Evolutionary conservation across 1,140 invertebrate genomes (phyloP), one percentile per base, ranked within the genome.

Genomic region (Sarcophaga bullata): DNA sequence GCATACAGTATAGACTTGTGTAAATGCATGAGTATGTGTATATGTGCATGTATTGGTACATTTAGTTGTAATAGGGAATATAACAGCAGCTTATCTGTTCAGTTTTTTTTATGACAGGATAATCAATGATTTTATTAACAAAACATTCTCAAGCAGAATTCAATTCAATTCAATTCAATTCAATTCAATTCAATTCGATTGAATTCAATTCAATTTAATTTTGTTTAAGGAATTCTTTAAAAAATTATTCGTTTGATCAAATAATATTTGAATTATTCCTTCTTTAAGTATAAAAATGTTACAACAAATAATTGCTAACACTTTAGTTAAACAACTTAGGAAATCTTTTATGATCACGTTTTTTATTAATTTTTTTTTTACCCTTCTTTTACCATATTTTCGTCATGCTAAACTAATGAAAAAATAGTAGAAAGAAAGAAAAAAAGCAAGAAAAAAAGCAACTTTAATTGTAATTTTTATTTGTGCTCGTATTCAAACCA

Each of bases 381-480:
- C 11, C n/a, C 15, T n/a, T 2, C 4, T 37, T 37, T 58, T 58
- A 6, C 13, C 7, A n/a, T 58, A 3, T 3, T n/a, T 58, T 58
- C 15, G 54, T 58, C 54, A 58, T 58, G n/a, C 15, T n/a, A 58
- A 58, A 58, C 15, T 58, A n/a, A 58, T 37, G 25, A 37, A 37
- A 37, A 37, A 37, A 37, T 37, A 2, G 25, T 37, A 37, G 25
- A 37, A 37, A 37, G 25, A 37, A 37, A 4, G 25, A 4, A 37
- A 4, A 37, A 37, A 37, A 37, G 1, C 1, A 37, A 37, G 1
- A 58, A 15, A n/a, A n/a, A n/a, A n/a, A n/a, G n/a, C n/a, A n/a
- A 58, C 54, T 58, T 58, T 58, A 58, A 58, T 58, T 58, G 54
- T 58, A 58, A n/a, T 58, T 58, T 58, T 58, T 58, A n/a, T 58